Evolutionary conservation across 2,888 invertebrate species (phyloP).

Genomic region (Shargacucullia verbasci): DNA sequence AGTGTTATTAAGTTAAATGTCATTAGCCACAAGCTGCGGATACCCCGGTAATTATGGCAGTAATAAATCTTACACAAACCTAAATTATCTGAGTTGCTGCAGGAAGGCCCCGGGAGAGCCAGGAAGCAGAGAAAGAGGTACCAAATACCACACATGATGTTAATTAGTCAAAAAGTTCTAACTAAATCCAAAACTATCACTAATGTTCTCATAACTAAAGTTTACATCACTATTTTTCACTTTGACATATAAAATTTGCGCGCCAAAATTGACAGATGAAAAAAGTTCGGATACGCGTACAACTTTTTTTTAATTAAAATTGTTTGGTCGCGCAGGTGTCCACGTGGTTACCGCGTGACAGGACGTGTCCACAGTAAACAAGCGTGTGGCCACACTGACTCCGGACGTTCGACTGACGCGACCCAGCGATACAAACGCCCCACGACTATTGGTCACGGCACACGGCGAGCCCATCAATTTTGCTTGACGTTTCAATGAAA

Average conservation of each 20-base stretch:
- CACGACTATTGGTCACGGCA: slow-evolving; percentile 84
- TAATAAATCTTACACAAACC: slow-evolving; percentile 79
- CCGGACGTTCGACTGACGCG: slow-evolving; percentile 83
- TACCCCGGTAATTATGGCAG: slow-evolving; percentile 71
- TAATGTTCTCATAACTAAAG: slow-evolving; percentile 29
- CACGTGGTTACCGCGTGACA: slow-evolving; percentile 72
- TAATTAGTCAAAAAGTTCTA: slow-evolving; percentile 52
- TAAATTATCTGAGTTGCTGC: slow-evolving; percentile 84
- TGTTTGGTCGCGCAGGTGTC: slow-evolving; percentile 72
- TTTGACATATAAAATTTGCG: slow-evolving; percentile 36
- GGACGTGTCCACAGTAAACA: slow-evolving; percentile 74
- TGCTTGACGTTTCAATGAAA: slow-evolving; percentile 86
- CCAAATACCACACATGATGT: slow-evolving; percentile 67
- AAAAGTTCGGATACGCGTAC: slow-evolving; percentile 23
- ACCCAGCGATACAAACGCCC: slow-evolving; percentile 77
- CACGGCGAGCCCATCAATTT: slow-evolving; percentile 86
- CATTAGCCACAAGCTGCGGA: slow-evolving; percentile 67
- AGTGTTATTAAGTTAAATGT: slow-evolving; percentile 68
- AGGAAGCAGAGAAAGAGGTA: slow-evolving; percentile 73
- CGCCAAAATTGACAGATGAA: slow-evolving; percentile 35
- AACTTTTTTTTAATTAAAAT: slow-evolving; percentile 48
- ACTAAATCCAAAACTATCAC: slow-evolving; percentile 33
- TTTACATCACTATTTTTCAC: slow-evolving; percentile 40
- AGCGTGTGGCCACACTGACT: slow-evolving; percentile 85
- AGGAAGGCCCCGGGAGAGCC: slow-evolving; percentile 76